These are phyloP conservation scores for Drosophila equinoxialis DNA, from an alignment of 1,140 invertebrate genomes.

Conservation along the genomic window DNA sequence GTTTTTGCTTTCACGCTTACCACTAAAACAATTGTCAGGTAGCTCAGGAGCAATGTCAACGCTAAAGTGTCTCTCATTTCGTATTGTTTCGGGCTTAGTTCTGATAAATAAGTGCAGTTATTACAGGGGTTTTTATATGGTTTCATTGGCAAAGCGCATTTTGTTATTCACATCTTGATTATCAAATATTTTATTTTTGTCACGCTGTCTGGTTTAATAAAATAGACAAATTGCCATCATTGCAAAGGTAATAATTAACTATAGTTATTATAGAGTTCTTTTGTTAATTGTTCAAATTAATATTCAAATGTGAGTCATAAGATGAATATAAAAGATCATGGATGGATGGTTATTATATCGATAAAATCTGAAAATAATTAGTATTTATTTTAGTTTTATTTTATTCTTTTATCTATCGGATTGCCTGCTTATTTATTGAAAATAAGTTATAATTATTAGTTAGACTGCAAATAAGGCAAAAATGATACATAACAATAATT, in stretches of 20 bases:
- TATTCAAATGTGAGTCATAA: no score
- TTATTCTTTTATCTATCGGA: no score
- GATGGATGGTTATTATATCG: no score
- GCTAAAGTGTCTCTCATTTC: constrained; percentile 55
- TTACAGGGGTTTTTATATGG: constrained; percentile 43
- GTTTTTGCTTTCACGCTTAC: constrained; percentile 5
- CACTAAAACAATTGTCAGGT: constrained; percentile 33
- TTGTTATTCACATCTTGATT: constrained; percentile 42
- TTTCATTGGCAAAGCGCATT: constrained; percentile 20
- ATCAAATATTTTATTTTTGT: constrained; percentile 37
- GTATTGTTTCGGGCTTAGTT: constrained; percentile 2
- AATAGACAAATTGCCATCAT: constrained; percentile 16
- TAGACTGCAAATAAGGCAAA: no score
- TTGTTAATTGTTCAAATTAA: no score
- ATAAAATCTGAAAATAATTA: no score
- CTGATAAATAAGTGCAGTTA: constrained; percentile 27
- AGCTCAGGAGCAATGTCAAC: constrained; percentile 49
- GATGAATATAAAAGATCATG: no score
- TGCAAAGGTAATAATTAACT: constrained; percentile 29
- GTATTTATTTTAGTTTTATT: no score
- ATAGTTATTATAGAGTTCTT: background rate
- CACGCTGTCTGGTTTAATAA: constrained; percentile 29
- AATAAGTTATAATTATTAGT: no score
- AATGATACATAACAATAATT: no score
- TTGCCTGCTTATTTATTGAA: no score